A percentile compares a stretch with the other conserved stretches of the same genome.
Conservation (phyloP, 2,113 vertebrate genomes). For the Epinephelus cyanopodus region DNA sequence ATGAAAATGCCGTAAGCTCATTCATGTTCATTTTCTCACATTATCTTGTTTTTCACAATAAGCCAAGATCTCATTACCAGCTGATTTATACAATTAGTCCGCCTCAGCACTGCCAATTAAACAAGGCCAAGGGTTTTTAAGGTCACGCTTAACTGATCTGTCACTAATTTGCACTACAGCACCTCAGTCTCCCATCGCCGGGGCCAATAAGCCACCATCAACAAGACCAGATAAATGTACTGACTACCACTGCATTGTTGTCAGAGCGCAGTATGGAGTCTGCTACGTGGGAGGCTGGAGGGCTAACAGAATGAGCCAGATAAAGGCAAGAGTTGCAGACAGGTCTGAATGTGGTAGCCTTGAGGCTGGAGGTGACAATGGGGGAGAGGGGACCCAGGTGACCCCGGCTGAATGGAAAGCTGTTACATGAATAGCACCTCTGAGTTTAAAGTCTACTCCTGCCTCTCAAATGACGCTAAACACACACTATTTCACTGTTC, state of each 20-base stretch:
- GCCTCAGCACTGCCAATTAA: constrained; percentile 90
- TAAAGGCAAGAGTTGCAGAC: constrained; percentile 69
- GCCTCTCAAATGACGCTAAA: constrained; percentile 63
- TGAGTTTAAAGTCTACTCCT: constrained; percentile 64
- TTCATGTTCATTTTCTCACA: constrained; percentile 85
- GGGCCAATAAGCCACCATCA: constrained; percentile 67
- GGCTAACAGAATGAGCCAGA: constrained; percentile 67
- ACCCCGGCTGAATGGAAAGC: constrained; percentile 78
- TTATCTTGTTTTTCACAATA: constrained; percentile 90
- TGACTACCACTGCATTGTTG: constrained; percentile 62
- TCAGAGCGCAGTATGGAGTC: constrained; percentile 45
- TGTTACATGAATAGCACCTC: constrained; percentile 78
- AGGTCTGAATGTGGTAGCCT: constrained; percentile 75
- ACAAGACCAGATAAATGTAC: constrained; percentile 66
- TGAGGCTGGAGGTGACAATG: constrained; percentile 79
- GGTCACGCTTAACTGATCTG: constrained; percentile 90
- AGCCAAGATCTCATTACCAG: constrained; percentile 90
- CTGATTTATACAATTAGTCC: constrained; percentile 90
- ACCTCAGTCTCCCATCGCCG: constrained; percentile 78
- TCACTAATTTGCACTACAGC: constrained; percentile 84
- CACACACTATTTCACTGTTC: constrained; percentile 53
- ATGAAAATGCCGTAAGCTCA: constrained; percentile 59
- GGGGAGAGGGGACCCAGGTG: constrained; percentile 67
- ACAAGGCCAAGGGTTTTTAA: constrained; percentile 90
- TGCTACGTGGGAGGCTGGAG: constrained; percentile 66